phyloP scores from a whole-genome alignment of 2,888 invertebrate genomes.

The Ectemnius lituratus region DNA sequence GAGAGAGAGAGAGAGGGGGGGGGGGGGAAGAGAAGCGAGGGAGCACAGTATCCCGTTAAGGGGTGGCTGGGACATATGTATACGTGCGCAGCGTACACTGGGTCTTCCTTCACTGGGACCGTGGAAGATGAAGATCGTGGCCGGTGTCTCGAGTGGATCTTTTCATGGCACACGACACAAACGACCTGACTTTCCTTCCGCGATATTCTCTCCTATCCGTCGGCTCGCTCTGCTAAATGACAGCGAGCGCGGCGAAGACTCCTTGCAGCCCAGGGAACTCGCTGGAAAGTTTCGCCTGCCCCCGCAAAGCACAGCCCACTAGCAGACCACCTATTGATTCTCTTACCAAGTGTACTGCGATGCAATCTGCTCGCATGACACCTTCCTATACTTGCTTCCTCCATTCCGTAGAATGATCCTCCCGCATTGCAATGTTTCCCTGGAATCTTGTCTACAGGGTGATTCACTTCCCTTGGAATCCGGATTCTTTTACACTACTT shows the following conservation, averaged over 20 bases:
- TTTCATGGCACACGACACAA: conserved; percentile 22
- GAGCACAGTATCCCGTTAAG: conserved; percentile 8
- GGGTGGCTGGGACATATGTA: conserved; percentile 31
- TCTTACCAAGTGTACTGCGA: neutral
- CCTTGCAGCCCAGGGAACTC: neutral
- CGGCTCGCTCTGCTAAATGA: neutral
- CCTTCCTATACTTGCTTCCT: no score
- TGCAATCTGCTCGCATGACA: neutral
- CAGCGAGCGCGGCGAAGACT: neutral
- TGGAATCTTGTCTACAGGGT: no score
- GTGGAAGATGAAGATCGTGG: conserved; percentile 59
- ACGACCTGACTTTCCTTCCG: conserved; percentile 1
- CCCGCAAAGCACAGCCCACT: no score
- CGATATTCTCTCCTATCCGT: neutral
- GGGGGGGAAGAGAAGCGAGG: neutral
- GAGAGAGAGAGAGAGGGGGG: neutral
- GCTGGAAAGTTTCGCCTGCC: neutral
- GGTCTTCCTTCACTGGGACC: neutral
- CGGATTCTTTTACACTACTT: no score
- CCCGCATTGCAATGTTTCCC: no score
- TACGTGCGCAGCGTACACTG: conserved; percentile 8
- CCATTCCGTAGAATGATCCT: no score
- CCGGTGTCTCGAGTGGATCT: conserved; percentile 66
- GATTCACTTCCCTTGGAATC: no score
- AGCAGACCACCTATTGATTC: conserved; percentile 3